Conservation (phyloP, 2,113 vertebrate species). For the Desmodus rotundus region DNA sequence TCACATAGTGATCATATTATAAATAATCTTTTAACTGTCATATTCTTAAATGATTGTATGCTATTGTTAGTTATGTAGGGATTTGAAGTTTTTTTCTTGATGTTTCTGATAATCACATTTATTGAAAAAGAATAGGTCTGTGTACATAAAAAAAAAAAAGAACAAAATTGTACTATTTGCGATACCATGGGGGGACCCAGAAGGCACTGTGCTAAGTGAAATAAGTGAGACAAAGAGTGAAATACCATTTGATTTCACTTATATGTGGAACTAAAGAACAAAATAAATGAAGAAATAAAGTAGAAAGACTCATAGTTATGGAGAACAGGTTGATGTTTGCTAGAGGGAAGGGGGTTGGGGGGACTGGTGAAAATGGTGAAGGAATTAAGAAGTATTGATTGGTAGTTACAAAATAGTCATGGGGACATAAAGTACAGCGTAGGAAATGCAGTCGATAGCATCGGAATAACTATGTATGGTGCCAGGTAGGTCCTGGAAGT, state of each 20-base stretch:
- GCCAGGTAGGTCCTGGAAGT: not conserved
- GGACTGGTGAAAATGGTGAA: not conserved
- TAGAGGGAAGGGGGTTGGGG: not conserved
- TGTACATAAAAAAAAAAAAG: not conserved
- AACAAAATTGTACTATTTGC: not conserved
- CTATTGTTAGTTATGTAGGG: not conserved
- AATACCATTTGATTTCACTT: not conserved
- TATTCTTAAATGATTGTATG: not conserved
- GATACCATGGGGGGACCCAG: not conserved
- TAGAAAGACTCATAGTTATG: not conserved
- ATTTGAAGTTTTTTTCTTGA: conserved; percentile 13
- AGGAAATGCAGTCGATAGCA: not conserved
- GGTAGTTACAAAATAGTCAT: not conserved
- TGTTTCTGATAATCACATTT: not conserved
- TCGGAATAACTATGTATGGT: not conserved
- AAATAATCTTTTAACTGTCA: not conserved
- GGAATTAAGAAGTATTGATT: not conserved
- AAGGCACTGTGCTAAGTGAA: not conserved
- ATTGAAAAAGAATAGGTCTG: not conserved
- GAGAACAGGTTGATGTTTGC: not conserved
- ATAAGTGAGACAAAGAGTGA: not conserved
- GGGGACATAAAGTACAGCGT: not conserved
- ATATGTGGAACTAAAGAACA: not conserved
- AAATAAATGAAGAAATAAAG: not conserved
- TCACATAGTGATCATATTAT: not conserved